Base-by-base conservation (phyloP, 1,140 invertebrate genomes). In the Aphelenchoides avenae region DNA sequence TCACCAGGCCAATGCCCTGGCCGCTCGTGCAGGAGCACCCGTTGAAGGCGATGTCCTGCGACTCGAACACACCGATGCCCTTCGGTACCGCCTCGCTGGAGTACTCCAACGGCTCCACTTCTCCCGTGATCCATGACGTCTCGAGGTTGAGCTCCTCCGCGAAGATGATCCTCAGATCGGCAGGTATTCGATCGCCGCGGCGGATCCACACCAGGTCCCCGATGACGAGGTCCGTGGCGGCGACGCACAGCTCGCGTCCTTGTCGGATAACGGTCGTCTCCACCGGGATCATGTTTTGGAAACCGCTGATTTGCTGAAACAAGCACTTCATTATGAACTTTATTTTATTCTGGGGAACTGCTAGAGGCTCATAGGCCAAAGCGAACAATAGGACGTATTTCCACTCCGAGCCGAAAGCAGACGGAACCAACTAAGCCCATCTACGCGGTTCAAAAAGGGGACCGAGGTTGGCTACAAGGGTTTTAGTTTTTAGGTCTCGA, bases 21-120 rank as follows among this genome's bases (percentile, higher is more conserved):
- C 66, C 66, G 15, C 34, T 30, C 7, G 48, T 54, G 31, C 54
- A 60, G 34, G 36, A 54, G 42, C 30, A 66, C 24, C 62, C 48
- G 22, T 39, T 56, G 37, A 71, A 68, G 1, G 50, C 54, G 36
- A 68, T 46, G 53, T 68, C 71, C 36, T 56, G 69, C 7, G 66
- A 36, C 31, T 40, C 42, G 33, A 68, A 40, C 18, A 66, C 41
- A n/a, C 63, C 53, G 18, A 49, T 15, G 9, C 39, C 52, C 15
- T 40, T 30, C 7, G 20, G 20, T 3, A 53, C 63, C 15, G 33
- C 27, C 15, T 60, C 63, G 18, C 36, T 31, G 26, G 46, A 43
- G 53, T 67, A 64, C 26, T 31, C 46, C 27, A 64, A 46, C 20
- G 61, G 63, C 26, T 64, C 63, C 31, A 60, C 63, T 48, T 65